Evolutionary conservation across 1,140 invertebrate genomes (phyloP), one percentile per base, ranked within the genome.

Genomic region (Platyscapa corneri): DNA sequence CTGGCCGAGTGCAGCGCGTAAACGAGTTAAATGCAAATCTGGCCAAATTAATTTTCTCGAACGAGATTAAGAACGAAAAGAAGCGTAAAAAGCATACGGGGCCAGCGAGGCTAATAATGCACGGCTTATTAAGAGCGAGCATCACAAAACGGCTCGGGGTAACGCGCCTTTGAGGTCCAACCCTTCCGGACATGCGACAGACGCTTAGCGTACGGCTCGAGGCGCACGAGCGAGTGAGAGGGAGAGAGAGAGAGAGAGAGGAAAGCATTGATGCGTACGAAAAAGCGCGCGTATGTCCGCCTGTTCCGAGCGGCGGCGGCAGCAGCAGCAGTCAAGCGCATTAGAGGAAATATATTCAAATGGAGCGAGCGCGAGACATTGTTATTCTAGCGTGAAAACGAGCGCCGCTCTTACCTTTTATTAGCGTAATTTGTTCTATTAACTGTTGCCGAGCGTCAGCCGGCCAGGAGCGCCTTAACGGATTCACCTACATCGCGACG

Each of bases 381-480:
- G 88, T 89, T 89, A 90, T 90, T 90, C 88, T 90, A 90, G 87
- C 88, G 88, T 89, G 89, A 90, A 90, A 90, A 90, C 88, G 88
- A 42, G 88, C 82, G 87, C 39, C 88, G 87, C 87, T 87, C 87
- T 89, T 90, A 88, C 86, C 88, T 88, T 89, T 88, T 89, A 89
- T 90, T 88, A 89, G 83, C 86, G 87, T 87, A 89, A 89, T 88
- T 89, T 86, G 87, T 88, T 87, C 86, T 87, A 89, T 89, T 90
- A 89, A 89, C 87, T 81, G 89, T 87, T 89, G 88, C n/a, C 87
- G 85, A 86, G 75, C 46, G 67, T 53, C 75, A 42, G 46, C 14
- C 27, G 53, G 23, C 37, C 27, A n/a, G 56, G 5, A n/a, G 67
- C 34, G 46, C 6, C 23, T 75, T 83, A 83, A 83, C 70, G 82